Evolutionary conservation across 2,113 vertebrate species (phyloP), one percentile per base, ranked within the genome.

Genomic region (Entomyzon cyanotis): DNA sequence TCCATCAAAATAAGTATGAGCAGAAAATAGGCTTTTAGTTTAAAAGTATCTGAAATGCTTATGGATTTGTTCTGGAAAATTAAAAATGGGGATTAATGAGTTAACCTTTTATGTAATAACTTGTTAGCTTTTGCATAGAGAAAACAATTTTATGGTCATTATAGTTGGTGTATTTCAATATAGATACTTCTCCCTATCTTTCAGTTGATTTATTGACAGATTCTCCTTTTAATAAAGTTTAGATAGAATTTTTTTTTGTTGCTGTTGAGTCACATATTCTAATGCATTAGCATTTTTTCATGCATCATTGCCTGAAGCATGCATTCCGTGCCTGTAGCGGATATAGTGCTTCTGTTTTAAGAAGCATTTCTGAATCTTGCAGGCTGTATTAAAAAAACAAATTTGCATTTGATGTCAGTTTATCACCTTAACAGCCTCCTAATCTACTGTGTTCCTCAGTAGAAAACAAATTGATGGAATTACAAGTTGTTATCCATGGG

Each of bases 401-500:
- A 95, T 96, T 95, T 94, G 64, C 88, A 88, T 73, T 95, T 49
- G 5, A 42, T 94, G 74, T 93, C 78, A 88, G 65, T 96, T 97
- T 87, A 89, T 96, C 87, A 94, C 95, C 71, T 95, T 94, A 84
- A 95, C 93, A 94, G 67, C 55, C 37, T 81, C 68, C 79, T 97
- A 95, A 95, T 96, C 82, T 95, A 30, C 63, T 86, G 41, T 80
- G 85, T 93, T 91, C 27, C 53, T 94, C 75, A 94, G 46, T 63
- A 82, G 92, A 95, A 87, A 93, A 84, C 90, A 89, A 97, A 88
- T 94, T 92, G 93, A 92, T 93, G 53, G 67, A 95, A 93, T 96
- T 97, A 93, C 85, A 88, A 93, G 50, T 95, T 92, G 87, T 93
- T 96, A 73, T 94, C 62, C 73, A 71, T 93, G 68, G 80, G 53